Evolutionary conservation across 2,797 vertebrate species (phyloP).

Genomic region (Netta rufina): DNA sequence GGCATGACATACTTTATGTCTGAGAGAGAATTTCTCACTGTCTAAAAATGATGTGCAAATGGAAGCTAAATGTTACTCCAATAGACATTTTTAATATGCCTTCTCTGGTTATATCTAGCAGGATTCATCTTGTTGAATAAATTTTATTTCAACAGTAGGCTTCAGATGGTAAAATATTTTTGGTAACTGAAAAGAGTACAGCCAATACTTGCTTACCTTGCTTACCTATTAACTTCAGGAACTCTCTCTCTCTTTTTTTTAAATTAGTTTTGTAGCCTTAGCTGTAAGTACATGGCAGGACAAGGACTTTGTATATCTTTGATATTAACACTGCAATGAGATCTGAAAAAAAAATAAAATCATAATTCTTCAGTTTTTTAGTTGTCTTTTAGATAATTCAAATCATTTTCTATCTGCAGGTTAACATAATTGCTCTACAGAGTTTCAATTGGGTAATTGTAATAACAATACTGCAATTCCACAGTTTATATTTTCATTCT

Average conservation of each 20-base stretch:
- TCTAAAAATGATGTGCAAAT: background rate
- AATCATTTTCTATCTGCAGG: background rate
- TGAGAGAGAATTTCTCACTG: background rate
- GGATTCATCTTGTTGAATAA: background rate
- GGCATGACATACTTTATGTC: background rate
- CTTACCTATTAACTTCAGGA: background rate
- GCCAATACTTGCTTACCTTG: accelerated
- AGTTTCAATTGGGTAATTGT: background rate
- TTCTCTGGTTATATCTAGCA: background rate
- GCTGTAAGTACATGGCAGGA: background rate
- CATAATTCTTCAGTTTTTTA: background rate
- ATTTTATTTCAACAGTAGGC: background rate
- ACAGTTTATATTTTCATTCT: background rate
- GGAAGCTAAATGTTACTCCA: background rate
- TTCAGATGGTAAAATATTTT: background rate
- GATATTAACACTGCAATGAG: background rate
- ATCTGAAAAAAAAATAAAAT: background rate
- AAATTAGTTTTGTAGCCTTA: background rate
- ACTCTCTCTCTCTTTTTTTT: background rate
- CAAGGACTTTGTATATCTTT: background rate
- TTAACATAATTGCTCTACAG: background rate
- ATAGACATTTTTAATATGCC: background rate
- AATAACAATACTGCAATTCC: background rate
- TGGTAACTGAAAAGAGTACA: background rate
- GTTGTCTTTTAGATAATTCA: background rate